Evolutionary conservation across 2,797 vertebrate species (phyloP), one percentile per base, ranked within the genome.

Genomic region (Pantherophis alleghaniensis): DNA sequence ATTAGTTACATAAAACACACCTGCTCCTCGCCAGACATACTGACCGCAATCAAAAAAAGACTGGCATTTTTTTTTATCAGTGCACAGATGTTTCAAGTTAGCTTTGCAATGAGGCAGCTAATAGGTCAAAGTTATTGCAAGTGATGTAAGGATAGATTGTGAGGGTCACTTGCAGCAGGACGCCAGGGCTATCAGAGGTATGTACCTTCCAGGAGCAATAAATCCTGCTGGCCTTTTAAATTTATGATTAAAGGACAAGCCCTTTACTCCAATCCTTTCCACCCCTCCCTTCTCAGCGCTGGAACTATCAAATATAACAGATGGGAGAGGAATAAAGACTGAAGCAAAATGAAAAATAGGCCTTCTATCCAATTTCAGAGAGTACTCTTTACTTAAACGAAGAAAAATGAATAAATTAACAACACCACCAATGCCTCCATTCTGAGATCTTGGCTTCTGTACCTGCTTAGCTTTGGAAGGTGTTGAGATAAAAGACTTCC

Each of bases 41-140:
- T 91, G 86, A 88, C 55, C 37, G 13, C 5, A 42, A 88, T 60
- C 69, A 94, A 87, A 94, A 94, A 92, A 93, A 87, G 47, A 89
- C 92, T 95, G 55, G 86, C 56, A 13, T 42, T 32, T 90, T 90
- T 90, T 93, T 90, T 87, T 92, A 42, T 90, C 56, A 94, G 92
- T 56, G 55, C 93, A 95, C 63, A 96, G 95, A 94, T 79, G 92
- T 87, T 95, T 96, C 93, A 93, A 37, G 83, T 91, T 69, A 95
- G 88, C 57, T 90, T 79, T 89, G 63, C 83, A 91, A 88, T 74
- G 79, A 88, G 74, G 87, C 32, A 32, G 83, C 89, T 95, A 94
- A 95, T 94, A 94, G 93, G 91, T 95, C 94, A 96, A 94, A 92
- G 93, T 95, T 89, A 94, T 94, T 96, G 91, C 24, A 93, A 63